phyloP scores from a whole-genome alignment of 2,888 invertebrate species.

The Seira ritae region DNA sequence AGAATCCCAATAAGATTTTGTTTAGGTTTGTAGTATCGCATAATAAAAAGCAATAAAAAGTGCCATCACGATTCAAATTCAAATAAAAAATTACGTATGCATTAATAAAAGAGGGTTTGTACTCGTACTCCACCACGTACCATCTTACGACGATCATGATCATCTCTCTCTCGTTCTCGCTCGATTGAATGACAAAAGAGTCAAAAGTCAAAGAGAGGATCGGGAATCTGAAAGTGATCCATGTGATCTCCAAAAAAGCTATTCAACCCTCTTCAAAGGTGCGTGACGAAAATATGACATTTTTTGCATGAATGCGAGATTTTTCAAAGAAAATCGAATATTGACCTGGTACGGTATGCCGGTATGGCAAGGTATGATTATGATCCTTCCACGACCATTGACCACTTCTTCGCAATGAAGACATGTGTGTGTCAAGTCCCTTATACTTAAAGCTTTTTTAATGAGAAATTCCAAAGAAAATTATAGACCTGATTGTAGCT shows the following conservation, averaged over 20 bases:
- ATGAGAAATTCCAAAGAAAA: too few relatives aligned
- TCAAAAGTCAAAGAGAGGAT: constrained; percentile 3
- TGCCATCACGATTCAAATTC: constrained; percentile 1
- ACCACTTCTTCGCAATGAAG: too few relatives aligned
- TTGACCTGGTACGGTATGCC: too few relatives aligned
- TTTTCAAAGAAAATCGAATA: constrained; percentile 18
- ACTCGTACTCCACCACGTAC: not conserved
- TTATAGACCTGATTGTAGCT: too few relatives aligned
- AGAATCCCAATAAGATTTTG: not conserved
- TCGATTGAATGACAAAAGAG: too few relatives aligned
- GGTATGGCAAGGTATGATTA: too few relatives aligned
- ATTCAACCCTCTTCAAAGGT: not conserved
- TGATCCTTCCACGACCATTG: too few relatives aligned
- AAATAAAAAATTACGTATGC: not conserved
- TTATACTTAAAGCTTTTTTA: too few relatives aligned
- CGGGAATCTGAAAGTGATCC: not conserved
- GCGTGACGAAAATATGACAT: constrained; percentile 38
- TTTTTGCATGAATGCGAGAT: constrained; percentile 24
- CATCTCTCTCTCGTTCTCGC: too few relatives aligned
- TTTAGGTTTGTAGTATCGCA: not conserved
- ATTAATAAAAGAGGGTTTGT: not conserved
- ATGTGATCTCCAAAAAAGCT: not conserved
- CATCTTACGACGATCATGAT: not conserved
- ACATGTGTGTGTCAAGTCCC: too few relatives aligned
- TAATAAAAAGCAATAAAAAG: not conserved